These are phyloP conservation scores for Vimba vimba DNA, from an alignment of 2,113 vertebrate species.

Conservation along the genomic window DNA sequence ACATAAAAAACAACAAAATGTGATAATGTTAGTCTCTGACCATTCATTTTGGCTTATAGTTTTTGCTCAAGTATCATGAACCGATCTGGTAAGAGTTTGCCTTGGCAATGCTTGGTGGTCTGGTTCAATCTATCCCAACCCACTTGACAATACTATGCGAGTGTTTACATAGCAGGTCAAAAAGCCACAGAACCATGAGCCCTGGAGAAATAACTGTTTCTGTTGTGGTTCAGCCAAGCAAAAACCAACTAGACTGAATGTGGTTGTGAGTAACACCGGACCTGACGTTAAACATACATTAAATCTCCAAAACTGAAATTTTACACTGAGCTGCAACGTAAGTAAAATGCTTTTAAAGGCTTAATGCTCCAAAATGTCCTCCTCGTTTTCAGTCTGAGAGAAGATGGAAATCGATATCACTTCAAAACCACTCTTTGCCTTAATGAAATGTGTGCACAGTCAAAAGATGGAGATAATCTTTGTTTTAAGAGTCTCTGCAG, in stretches of 20 bases:
- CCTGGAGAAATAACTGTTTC: slow-evolving; percentile 38
- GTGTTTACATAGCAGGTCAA: slow-evolving; percentile 46
- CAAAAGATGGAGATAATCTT: slow-evolving; percentile 37
- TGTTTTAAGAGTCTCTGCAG: slow-evolving; percentile 16
- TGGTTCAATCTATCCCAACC: slow-evolving; percentile 3
- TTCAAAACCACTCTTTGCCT: slow-evolving; percentile 36
- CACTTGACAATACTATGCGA: slow-evolving; percentile 13
- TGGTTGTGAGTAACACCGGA: slow-evolving; percentile 60
- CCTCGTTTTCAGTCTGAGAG: slow-evolving; percentile 49
- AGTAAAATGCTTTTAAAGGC: slow-evolving; percentile 63
- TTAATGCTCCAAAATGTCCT: slow-evolving; percentile 55
- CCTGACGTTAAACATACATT: slow-evolving; percentile 65
- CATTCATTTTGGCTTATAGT: background rate
- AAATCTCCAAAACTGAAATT: slow-evolving; percentile 62
- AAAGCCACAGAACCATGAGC: slow-evolving; percentile 18
- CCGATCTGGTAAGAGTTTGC: background rate
- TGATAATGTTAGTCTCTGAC: background rate
- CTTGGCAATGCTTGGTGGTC: slow-evolving; percentile 3
- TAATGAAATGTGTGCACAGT: slow-evolving; percentile 29
- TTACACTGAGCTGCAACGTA: slow-evolving; percentile 48
- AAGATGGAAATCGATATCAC: slow-evolving; percentile 45
- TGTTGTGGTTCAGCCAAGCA: slow-evolving; percentile 18
- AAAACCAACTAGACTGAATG: slow-evolving; percentile 1
- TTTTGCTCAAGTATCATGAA: slow-evolving; percentile 19
- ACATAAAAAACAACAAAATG: background rate